phyloP scores from a whole-genome alignment of 1,140 invertebrate genomes.

The Penaeus indicus region DNA sequence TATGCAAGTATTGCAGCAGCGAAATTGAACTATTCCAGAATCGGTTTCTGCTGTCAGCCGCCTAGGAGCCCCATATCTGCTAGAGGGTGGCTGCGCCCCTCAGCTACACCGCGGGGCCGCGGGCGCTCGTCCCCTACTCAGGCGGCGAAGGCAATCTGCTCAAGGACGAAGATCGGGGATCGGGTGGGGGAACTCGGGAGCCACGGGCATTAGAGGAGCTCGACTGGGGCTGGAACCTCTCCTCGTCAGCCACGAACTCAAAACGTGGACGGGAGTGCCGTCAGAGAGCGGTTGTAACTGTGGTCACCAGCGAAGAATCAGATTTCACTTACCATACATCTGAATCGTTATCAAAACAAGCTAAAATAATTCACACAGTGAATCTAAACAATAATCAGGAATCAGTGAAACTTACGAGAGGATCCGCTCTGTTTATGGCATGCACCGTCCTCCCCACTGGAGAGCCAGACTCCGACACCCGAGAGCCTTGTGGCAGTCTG shows the following conservation, averaged over 20 bases:
- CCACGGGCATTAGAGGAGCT: slow-evolving; percentile 39
- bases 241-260: slow-evolving; percentile 29
- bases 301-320: not conserved
- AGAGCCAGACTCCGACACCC: too few relatives aligned
- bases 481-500: too few relatives aligned
- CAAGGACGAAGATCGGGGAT: slow-evolving; percentile 60
- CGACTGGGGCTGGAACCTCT: slow-evolving; percentile 33
- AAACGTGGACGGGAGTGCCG: slow-evolving; percentile 24
- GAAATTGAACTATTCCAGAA: too few relatives aligned
- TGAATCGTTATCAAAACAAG: not conserved
- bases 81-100: too few relatives aligned
- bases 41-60: too few relatives aligned
- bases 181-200: slow-evolving; percentile 48
- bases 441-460: not conserved
- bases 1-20: too few relatives aligned
- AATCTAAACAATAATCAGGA: too few relatives aligned
- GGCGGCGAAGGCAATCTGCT: slow-evolving; percentile 47
- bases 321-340: not conserved
- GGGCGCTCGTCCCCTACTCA: slow-evolving; percentile 22
- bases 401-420: too few relatives aligned
- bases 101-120: not conserved
- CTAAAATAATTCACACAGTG: too few relatives aligned
- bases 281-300: slow-evolving; percentile 38
- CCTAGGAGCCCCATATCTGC: too few relatives aligned
- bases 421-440: too few relatives aligned